Conservation (phyloP, 2,888 invertebrate species). For the Tipula helvola region DNA sequence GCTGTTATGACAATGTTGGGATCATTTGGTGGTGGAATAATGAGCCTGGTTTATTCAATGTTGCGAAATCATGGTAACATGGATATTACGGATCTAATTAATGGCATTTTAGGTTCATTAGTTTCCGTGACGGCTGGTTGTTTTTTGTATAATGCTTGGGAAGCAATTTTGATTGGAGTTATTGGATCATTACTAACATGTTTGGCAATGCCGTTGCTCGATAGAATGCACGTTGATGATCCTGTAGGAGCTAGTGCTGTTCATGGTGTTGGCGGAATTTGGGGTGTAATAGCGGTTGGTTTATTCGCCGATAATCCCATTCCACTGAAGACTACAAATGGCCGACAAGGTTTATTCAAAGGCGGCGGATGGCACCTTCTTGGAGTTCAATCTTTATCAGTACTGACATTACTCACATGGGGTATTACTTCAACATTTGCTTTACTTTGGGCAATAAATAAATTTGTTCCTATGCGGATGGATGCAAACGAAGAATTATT, state of each 20-base stretch:
- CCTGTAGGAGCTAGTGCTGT: constrained; percentile 87
- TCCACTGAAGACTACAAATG: constrained; percentile 67
- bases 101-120: constrained; percentile 74
- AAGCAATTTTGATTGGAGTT: constrained; percentile 67
- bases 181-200: constrained; percentile 67
- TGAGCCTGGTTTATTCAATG: constrained; percentile 46
- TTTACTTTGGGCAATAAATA: constrained; percentile 66
- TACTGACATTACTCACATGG: constrained; percentile 61
- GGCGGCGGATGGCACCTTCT: constrained; percentile 78
- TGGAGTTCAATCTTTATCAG: constrained; percentile 67
- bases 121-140: constrained; percentile 85
- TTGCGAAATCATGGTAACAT: constrained; percentile 56
- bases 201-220: constrained; percentile 58
- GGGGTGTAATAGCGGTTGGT: constrained; percentile 77
- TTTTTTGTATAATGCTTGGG: constrained; percentile 77
- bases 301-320: constrained; percentile 77
- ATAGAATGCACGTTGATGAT: constrained; percentile 60
- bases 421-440: constrained; percentile 56
- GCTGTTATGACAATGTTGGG: constrained; percentile 85
- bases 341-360: constrained; percentile 61
- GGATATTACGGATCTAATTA: constrained; percentile 76
- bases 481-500: constrained; percentile 71
- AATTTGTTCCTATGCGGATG: constrained; percentile 73
- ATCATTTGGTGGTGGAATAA: constrained; percentile 76
- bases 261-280: constrained; percentile 66